Conservation (phyloP, 53 echinoderm and acorn worm genomes). For the Antedon mediterranea region DNA sequence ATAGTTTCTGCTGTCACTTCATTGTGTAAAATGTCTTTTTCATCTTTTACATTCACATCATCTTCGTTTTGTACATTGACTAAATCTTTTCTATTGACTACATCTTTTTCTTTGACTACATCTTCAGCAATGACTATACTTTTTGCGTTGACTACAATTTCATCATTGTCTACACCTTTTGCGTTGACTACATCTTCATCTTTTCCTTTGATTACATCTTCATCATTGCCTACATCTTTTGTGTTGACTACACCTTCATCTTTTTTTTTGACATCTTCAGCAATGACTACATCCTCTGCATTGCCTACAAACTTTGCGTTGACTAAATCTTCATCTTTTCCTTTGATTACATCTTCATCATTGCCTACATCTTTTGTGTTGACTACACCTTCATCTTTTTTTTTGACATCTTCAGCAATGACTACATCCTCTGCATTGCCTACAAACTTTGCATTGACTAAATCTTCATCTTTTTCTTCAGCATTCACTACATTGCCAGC, state of each 20-base stretch:
- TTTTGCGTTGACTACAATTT: slow-evolving; percentile 2
- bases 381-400: slow-evolving; percentile 42
- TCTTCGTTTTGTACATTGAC: slow-evolving; percentile 45
- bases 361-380: background rate
- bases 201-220: background rate
- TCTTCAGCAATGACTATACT: slow-evolving; percentile 24
- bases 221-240: background rate
- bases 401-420: too few species aligned
- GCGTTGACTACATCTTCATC: background rate
- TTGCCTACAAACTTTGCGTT: too few species aligned
- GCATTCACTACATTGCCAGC: background rate
- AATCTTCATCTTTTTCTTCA: background rate
- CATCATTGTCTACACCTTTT: too few species aligned
- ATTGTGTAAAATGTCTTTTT: too few species aligned
- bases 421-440: too few species aligned
- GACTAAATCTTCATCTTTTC: background rate
- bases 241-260: slow-evolving; percentile 43
- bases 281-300: too few species aligned
- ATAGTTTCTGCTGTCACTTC: too few species aligned
- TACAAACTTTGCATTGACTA: too few species aligned
- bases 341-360: background rate
- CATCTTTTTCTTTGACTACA: background rate
- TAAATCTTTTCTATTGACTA: slow-evolving; percentile 3
- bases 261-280: too few species aligned
- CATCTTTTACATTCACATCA: slow-evolving; percentile 15